Conservation (phyloP, 2,888 invertebrate genomes). For the Stomorhina lunata region DNA sequence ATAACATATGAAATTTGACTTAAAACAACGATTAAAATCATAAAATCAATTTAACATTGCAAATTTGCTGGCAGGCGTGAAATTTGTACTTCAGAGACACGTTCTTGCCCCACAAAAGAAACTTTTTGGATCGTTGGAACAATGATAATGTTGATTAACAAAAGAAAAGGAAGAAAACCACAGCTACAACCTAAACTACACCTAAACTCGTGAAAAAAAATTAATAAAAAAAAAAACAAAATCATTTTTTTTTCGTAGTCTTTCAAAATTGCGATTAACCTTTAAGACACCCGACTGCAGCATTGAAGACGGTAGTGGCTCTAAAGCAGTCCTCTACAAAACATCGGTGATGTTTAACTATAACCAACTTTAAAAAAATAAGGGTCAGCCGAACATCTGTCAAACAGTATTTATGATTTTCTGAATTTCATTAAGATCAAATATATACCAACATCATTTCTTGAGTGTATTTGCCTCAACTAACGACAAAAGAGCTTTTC, state of each 20-base stretch:
- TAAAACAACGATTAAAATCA: conserved; percentile 71
- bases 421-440: not conserved
- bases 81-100: conserved; percentile 67
- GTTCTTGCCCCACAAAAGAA: conserved; percentile 38
- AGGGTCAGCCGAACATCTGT: too few species aligned
- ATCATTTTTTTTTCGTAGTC: too few species aligned
- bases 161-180: not conserved
- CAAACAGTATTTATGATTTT: too few species aligned
- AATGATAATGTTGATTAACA: conserved; percentile 28
- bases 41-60: conserved; percentile 71
- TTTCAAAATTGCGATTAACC: too few species aligned
- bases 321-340: too few species aligned
- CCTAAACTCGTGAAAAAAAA: too few species aligned
- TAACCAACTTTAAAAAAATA: too few species aligned
- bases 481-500: not conserved
- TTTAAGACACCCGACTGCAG: too few species aligned
- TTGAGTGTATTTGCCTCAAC: conserved; percentile 6
- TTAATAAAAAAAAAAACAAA: too few species aligned
- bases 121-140: conserved; percentile 56
- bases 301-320: too few species aligned
- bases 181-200: not conserved
- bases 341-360: too few species aligned
- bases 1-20: conserved; percentile 66
- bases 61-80: conserved; percentile 77
- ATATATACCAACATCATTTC: not conserved